Base-by-base conservation (phyloP, 2,113 vertebrate species). In the Indicator maculatus region DNA sequence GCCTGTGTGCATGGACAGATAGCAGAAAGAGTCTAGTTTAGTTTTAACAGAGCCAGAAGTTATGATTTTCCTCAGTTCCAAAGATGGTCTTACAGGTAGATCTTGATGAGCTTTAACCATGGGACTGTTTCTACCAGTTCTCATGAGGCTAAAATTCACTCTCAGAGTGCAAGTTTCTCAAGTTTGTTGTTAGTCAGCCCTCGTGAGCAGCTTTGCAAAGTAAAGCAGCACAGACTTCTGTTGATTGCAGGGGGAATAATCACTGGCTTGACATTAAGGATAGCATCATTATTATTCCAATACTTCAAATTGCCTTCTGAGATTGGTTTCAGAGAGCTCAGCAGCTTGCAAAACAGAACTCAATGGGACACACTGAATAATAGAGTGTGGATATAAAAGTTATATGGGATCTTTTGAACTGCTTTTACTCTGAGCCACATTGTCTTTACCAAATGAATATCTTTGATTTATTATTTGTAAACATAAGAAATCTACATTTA, bases 1-100 rank as follows among this genome's bases (percentile, higher is more conserved):
- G 45, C 16, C 28, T 44, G 63, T 16, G 50, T 0, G 1, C 26
- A 24, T 0, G 2, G 4, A 16, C 3, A 44, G 65, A 20, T 36
- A 36, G 6, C 33, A 65, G 33, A 36, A 41, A 50, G 7, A 53
- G 3, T 23, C 21, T 50, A 38, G 11, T 60, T 47, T 30, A 53
- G 6, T 50, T 94, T 31, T 38, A 61, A 17, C 36, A 63, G 38
- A 74, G 6, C 5, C 53, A 28, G 52, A 79, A 67, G 3, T 23
- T 78, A 59, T 8, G 8, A n/a, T 16, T 64, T 60, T 59, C 31
- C 15, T 78, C 9, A 41, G 7, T 6, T 55, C 9, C 14, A 39
- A 67, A 87, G 13, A 61, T 5, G 8, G 4, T 41, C 16, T 58
- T 81, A 5, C 3, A 61, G 8, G 4, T 15, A 61, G 33, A 36